Evolutionary conservation across 2,888 invertebrate genomes (phyloP).

Genomic region (Meta bourneti): DNA sequence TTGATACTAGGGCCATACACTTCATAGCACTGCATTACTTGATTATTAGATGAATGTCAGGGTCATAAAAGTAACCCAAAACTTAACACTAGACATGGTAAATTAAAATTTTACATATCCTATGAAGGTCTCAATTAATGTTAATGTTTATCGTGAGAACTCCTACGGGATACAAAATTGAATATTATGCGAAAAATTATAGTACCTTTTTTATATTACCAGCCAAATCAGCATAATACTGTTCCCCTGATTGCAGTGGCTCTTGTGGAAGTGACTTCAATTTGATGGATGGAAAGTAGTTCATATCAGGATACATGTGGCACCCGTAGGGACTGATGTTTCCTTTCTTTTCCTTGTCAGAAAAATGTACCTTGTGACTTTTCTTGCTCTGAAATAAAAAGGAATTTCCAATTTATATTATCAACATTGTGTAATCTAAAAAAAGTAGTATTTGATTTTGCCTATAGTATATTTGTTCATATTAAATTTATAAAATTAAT

Average conservation of each 20-base stretch:
- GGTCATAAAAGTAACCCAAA: no score
- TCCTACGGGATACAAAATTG: no score
- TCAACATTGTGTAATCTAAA: background rate
- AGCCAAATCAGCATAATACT: slow-evolving; percentile 95
- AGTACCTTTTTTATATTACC: slow-evolving; percentile 82
- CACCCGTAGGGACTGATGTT: slow-evolving; percentile 88
- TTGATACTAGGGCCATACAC: no score
- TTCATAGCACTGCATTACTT: no score
- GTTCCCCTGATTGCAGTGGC: slow-evolving; percentile 92
- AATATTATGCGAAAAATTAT: no score
- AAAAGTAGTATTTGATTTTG: background rate
- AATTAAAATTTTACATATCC: no score
- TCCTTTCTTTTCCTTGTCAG: slow-evolving; percentile 73
- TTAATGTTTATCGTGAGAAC: no score
- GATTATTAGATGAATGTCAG: no score
- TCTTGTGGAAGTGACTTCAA: slow-evolving; percentile 92
- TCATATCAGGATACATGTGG: slow-evolving; percentile 91
- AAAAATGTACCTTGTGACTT: slow-evolving; percentile 81
- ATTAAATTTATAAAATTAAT: no score
- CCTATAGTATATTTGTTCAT: background rate
- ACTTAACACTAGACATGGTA: no score
- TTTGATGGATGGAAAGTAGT: slow-evolving; percentile 91
- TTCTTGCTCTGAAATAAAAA: slow-evolving; percentile 76
- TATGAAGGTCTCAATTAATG: no score
- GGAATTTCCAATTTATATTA: background rate